Percentiles rank a stretch among this genome's conserved stretches.
Evolutionary conservation across 2,797 vertebrate species (phyloP).

Genomic region (Acestrorhynchus altus): DNA sequence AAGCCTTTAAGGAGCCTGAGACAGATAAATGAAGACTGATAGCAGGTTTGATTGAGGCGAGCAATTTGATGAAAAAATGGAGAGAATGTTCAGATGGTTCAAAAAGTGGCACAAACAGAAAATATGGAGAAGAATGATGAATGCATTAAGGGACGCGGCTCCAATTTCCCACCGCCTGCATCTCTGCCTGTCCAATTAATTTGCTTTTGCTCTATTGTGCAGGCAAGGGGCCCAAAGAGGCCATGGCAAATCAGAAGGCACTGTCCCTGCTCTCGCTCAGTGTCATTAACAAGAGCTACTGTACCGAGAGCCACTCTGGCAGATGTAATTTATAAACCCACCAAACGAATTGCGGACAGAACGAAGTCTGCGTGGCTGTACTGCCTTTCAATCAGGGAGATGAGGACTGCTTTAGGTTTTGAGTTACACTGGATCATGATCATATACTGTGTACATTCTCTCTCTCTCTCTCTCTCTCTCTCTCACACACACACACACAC

Average conservation of each 20-base stretch:
- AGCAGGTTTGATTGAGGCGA: constrained; percentile 10
- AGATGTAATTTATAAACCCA: constrained; percentile 48
- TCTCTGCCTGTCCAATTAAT: constrained; percentile 75
- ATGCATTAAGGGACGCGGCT: constrained; percentile 64
- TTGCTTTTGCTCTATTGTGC: constrained; percentile 63
- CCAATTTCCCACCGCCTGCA: constrained; percentile 66
- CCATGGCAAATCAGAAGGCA: constrained; percentile 46
- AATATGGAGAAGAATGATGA: constrained; percentile 57
- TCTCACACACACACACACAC: too few species aligned
- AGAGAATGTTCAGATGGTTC: background rate
- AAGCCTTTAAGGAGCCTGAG: background rate
- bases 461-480: constrained; percentile 4
- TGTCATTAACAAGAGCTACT: constrained; percentile 52
- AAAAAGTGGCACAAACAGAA: constrained; percentile 19
- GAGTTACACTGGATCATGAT: constrained; percentile 25
- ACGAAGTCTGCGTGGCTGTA: constrained; percentile 33
- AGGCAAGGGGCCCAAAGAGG: constrained; percentile 61
- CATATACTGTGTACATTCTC: constrained; percentile 19
- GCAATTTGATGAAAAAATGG: constrained; percentile 23
- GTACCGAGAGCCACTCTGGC: constrained; percentile 25
- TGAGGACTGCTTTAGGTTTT: constrained; percentile 27
- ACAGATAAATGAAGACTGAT: constrained; percentile 33
- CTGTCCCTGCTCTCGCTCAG: constrained; percentile 28
- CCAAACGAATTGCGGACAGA: constrained; percentile 42
- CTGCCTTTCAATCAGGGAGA: constrained; percentile 14